Conservation (phyloP, 2,797 vertebrate species). For the Gambelia wislizenii region DNA sequence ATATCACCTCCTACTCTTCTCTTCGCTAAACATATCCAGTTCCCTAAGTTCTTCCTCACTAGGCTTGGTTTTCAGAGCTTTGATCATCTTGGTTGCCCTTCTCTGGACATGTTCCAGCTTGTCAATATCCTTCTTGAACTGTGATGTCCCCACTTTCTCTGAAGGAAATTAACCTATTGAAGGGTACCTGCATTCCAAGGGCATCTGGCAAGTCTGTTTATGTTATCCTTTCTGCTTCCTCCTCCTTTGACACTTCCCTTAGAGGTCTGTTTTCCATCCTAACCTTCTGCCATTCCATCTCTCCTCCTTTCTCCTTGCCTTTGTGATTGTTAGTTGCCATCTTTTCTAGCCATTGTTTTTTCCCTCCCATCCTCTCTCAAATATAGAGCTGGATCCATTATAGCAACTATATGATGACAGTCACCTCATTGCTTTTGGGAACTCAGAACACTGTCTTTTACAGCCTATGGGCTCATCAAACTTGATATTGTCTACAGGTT, state of each 20-base stretch:
- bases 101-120: too few relatives aligned
- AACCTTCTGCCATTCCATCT: too few relatives aligned
- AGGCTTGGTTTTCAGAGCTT: too few relatives aligned
- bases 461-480: background rate
- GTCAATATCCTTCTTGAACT: too few relatives aligned
- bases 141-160: background rate
- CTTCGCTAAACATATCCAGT: too few relatives aligned
- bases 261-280: slow-evolving; percentile 14
- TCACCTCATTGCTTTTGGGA: background rate
- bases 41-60: too few relatives aligned
- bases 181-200: background rate
- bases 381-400: background rate
- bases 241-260: background rate
- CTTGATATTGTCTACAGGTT: background rate
- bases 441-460: background rate
- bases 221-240: background rate
- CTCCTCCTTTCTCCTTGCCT: background rate
- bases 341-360: background rate
- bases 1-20: too few relatives aligned
- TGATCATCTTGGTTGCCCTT: too few relatives aligned
- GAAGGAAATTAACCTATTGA: background rate
- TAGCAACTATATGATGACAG: background rate
- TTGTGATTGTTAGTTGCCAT: background rate
- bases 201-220: slow-evolving; percentile 16
- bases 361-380: background rate